phyloP scores from a whole-genome alignment of 2,797 vertebrate genomes.

The Ctenopoma multispine region DNA sequence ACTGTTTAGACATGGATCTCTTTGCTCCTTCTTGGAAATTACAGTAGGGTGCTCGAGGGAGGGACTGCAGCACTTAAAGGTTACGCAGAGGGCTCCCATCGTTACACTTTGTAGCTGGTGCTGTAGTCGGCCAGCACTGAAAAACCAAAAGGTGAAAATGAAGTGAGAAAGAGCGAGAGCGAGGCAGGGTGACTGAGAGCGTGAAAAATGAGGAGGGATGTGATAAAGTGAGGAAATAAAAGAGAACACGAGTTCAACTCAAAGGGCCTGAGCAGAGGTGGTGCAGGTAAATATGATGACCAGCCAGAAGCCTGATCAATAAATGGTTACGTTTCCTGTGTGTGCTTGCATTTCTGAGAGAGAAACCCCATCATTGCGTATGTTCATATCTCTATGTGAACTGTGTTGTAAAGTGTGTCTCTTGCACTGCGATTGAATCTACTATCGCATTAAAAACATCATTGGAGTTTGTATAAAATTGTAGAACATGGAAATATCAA shows the following conservation, averaged over 20 bases:
- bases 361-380: background rate
- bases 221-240: conserved; percentile 3
- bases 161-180: background rate
- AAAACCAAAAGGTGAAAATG: conserved; percentile 6
- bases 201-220: conserved; percentile 1
- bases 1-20: conserved; percentile 67
- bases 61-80: conserved; percentile 21
- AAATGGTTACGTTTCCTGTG: background rate
- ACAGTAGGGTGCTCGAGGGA: conserved; percentile 24
- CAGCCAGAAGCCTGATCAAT: background rate
- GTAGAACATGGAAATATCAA: no score
- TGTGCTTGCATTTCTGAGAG: background rate
- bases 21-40: conserved; percentile 51
- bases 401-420: no score
- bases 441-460: no score
- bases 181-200: background rate
- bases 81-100: conserved; percentile 33
- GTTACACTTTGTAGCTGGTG: conserved; percentile 13
- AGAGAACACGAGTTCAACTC: conserved; percentile 8
- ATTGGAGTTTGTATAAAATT: no score
- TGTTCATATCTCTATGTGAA: background rate
- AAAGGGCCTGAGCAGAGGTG: background rate
- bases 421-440: no score
- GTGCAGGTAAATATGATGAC: conserved; percentile 3
- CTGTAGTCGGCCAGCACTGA: conserved; percentile 18